phyloP scores from a whole-genome alignment of 23 tunicate genomes.

The Halocynthia roretzi region DNA sequence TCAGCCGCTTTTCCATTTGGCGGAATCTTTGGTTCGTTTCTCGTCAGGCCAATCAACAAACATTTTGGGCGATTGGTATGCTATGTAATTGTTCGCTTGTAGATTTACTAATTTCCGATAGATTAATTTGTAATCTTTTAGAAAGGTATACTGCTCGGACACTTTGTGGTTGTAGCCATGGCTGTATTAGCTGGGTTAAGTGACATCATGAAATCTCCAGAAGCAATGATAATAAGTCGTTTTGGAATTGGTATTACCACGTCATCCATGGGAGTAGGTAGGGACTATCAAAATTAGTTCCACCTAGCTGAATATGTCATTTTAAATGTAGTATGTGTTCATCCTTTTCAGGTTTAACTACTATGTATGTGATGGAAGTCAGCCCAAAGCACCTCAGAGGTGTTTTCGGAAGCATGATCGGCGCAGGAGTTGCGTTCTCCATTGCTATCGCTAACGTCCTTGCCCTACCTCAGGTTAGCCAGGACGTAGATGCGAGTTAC shows the following conservation, averaged over 20 bases:
- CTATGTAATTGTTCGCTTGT: too few species aligned
- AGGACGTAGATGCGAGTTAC: too few species aligned
- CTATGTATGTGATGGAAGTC: conserved; percentile 38
- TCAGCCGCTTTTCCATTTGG: conserved; percentile 23
- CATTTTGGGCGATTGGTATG: conserved; percentile 19
- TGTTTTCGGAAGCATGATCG: conserved; percentile 26
- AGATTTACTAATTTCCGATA: too few species aligned
- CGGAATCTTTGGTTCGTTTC: conserved; percentile 17
- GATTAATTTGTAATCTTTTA: too few species aligned
- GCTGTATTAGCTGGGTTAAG: conserved; percentile 23
- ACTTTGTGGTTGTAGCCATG: conserved; percentile 4
- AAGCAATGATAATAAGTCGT: conserved; percentile 23
- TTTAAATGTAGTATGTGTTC: too few species aligned
- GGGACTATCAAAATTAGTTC: neutral
- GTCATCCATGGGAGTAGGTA: conserved; percentile 24
- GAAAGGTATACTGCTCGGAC: conserved; percentile 14
- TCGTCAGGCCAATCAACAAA: neutral
- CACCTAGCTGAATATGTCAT: too few species aligned
- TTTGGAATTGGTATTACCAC: conserved; percentile 25
- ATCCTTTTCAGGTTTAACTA: conserved; percentile 23
- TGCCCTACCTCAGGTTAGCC: conserved; percentile 35
- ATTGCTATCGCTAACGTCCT: conserved; percentile 19
- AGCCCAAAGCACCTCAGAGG: conserved; percentile 34
- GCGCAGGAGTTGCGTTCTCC: conserved; percentile 19
- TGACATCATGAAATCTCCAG: conserved; percentile 12